Evolutionary conservation across 2,113 vertebrate species (phyloP).

Genomic region (Limnothrissa miodon): DNA sequence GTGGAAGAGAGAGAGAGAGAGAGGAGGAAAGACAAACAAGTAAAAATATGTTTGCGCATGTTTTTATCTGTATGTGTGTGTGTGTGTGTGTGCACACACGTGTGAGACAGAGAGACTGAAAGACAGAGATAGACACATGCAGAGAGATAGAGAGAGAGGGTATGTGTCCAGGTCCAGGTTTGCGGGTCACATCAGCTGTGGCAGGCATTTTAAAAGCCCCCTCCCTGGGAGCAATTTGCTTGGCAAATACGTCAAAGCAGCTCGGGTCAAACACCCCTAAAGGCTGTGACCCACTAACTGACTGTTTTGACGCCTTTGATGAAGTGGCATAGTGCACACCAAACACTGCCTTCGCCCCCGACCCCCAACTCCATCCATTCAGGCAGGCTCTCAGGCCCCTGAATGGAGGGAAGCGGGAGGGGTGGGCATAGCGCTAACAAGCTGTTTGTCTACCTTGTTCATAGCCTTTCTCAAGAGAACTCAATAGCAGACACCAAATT

Average conservation of each 20-base stretch:
- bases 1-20: constrained; percentile 6
- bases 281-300: constrained; percentile 60
- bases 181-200: constrained; percentile 53
- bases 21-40: not conserved
- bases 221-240: constrained; percentile 69
- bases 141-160: not conserved
- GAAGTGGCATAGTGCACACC: constrained; percentile 31
- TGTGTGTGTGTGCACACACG: constrained; percentile 28
- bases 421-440: not conserved
- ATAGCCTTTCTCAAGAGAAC: not conserved
- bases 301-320: constrained; percentile 56
- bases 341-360: constrained; percentile 5
- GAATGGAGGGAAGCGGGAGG: not conserved
- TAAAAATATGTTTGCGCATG: not conserved
- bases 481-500: not conserved
- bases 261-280: constrained; percentile 54
- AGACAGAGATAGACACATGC: not conserved
- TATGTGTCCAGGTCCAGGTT: constrained; percentile 47
- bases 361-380: not conserved
- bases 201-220: constrained; percentile 65
- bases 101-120: not conserved
- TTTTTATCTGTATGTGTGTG: not conserved
- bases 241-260: constrained; percentile 65
- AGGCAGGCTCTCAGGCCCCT: not conserved
- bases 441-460: not conserved